phyloP scores from a whole-genome alignment of 2,888 invertebrate genomes.

The Parochlus steinenii region DNA sequence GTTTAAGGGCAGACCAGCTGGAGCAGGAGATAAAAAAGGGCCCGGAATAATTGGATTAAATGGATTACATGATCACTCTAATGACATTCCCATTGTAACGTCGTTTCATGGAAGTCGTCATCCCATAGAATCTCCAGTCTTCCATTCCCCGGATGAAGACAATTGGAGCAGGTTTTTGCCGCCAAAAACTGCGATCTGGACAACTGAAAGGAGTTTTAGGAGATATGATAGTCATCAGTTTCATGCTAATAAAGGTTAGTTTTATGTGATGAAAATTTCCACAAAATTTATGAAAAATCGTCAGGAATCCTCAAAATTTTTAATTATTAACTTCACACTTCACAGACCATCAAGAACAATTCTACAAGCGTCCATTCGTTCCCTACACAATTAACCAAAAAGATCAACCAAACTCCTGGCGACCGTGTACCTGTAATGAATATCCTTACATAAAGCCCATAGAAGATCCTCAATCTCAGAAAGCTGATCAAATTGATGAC shows the following conservation, averaged over 20 bases:
- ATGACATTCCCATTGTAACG: neutral
- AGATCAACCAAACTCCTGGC: slow-evolving; percentile 22
- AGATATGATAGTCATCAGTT: neutral
- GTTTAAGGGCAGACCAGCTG: slow-evolving; percentile 23
- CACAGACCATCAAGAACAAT: slow-evolving; percentile 4
- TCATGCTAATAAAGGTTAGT: neutral
- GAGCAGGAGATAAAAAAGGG: slow-evolving; percentile 3
- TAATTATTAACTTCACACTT: neutral
- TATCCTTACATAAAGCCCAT: slow-evolving; percentile 9
- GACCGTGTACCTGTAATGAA: slow-evolving; percentile 24
- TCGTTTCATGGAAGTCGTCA: slow-evolving; percentile 16
- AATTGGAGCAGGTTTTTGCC: slow-evolving; percentile 26
- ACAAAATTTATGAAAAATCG: neutral
- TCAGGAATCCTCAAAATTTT: neutral
- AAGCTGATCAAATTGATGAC: slow-evolving; percentile 18
- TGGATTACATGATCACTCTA: no score
- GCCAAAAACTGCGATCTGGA: slow-evolving; percentile 23
- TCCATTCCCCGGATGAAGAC: slow-evolving; percentile 16
- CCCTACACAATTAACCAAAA: slow-evolving; percentile 4
- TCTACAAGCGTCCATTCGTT: slow-evolving; percentile 4
- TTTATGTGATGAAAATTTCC: neutral
- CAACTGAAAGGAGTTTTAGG: slow-evolving; percentile 22
- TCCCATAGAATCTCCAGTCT: slow-evolving; percentile 18
- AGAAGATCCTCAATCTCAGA: slow-evolving; percentile 2
- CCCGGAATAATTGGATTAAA: no score